These are phyloP conservation scores for Drosophila truncata DNA, from an alignment of 1,140 invertebrate genomes.

Conservation along the genomic window DNA sequence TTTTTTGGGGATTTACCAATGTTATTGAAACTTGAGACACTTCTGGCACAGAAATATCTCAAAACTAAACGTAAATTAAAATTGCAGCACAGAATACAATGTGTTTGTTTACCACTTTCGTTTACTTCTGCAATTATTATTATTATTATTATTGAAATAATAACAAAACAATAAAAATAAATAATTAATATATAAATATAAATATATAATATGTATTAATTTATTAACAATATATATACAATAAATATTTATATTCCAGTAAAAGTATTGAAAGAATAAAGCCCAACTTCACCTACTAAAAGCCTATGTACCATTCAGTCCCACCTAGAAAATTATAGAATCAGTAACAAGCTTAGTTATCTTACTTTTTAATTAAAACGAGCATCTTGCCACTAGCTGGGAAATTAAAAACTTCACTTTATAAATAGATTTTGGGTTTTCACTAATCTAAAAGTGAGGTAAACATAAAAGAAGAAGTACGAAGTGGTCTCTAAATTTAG, in stretches of 20 bases:
- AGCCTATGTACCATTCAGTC: not conserved
- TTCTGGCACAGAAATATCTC: not conserved
- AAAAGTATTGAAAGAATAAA: not conserved
- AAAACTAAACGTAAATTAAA: too few relatives aligned
- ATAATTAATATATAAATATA: too few relatives aligned
- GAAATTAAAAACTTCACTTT: conserved; percentile 6
- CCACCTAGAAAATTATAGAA: too few relatives aligned
- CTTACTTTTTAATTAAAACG: not conserved
- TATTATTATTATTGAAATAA: too few relatives aligned
- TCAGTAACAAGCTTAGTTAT: not conserved
- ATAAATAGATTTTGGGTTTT: conserved; percentile 14
- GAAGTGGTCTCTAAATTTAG: conserved; percentile 14
- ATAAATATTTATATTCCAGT: too few relatives aligned
- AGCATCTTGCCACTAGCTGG: not conserved
- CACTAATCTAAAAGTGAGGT: not conserved
- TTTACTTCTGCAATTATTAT: too few relatives aligned
- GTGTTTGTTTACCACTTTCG: too few relatives aligned
- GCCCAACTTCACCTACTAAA: not conserved
- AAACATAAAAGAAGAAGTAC: not conserved
- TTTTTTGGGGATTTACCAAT: not conserved
- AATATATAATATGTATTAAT: too few relatives aligned
- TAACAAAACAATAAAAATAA: too few relatives aligned
- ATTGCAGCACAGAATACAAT: too few relatives aligned
- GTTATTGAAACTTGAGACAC: not conserved
- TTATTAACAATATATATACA: not conserved